Evolutionary conservation across 2,888 invertebrate species (phyloP).

Genomic region (Anoncus sp.): DNA sequence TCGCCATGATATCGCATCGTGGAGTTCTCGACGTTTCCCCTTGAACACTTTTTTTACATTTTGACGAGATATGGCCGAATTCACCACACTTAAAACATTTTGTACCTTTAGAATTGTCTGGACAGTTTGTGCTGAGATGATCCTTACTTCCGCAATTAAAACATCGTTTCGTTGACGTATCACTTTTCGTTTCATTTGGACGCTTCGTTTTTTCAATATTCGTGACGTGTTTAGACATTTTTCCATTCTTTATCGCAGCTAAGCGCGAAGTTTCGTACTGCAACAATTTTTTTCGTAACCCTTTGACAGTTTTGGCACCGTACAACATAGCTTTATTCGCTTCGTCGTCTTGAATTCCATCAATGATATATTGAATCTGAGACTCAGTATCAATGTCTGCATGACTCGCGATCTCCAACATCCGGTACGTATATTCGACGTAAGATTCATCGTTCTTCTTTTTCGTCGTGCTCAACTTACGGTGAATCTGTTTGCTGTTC

Average conservation of each 20-base stretch:
- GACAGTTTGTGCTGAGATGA: neutral
- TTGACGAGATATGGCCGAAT: neutral
- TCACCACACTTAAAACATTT: neutral
- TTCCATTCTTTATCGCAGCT: neutral
- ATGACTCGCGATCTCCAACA: conserved; percentile 59
- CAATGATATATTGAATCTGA: conserved; percentile 50
- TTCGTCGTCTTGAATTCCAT: conserved; percentile 45
- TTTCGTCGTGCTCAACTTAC: conserved; percentile 15
- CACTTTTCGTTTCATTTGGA: neutral
- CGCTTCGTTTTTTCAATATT: neutral
- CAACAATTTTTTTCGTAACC: neutral
- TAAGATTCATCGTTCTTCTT: conserved; percentile 38
- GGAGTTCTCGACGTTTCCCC: no score
- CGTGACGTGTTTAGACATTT: no score
- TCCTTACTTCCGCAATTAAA: conserved; percentile 1
- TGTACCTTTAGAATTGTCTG: neutral
- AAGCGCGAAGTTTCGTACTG: conserved; percentile 2
- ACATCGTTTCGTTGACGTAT: neutral
- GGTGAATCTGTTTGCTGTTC: conserved; percentile 56
- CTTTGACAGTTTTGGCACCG: conserved; percentile 31
- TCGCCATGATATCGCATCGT: neutral
- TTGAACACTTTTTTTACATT: neutral
- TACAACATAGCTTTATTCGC: conserved; percentile 46
- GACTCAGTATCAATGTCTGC: conserved; percentile 43
- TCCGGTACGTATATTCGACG: conserved; percentile 54